Evolutionary conservation across 2,888 invertebrate species (phyloP).

Genomic region (Shargacucullia verbasci): DNA sequence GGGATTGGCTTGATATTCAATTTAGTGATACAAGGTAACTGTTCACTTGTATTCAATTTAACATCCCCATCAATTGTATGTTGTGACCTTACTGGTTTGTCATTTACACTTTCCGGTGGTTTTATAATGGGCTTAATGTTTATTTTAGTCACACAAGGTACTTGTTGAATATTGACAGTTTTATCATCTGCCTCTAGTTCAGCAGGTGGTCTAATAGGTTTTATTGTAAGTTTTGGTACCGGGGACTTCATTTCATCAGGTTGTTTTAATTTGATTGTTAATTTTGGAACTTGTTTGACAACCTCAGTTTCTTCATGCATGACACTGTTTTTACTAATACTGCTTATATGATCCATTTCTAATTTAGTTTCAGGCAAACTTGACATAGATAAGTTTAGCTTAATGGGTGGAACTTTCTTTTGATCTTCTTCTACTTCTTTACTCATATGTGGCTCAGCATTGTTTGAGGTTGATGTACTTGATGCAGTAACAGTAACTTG

Average conservation of each 20-base stretch:
- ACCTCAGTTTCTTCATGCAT: constrained; percentile 63
- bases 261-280: constrained; percentile 85
- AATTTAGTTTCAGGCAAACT: constrained; percentile 54
- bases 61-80: constrained; percentile 49
- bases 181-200: constrained; percentile 60
- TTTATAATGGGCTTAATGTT: constrained; percentile 84
- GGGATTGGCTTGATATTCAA: constrained; percentile 86
- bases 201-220: constrained; percentile 78
- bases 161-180: constrained; percentile 61
- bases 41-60: constrained; percentile 65
- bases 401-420: constrained; percentile 72
- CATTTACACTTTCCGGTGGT: constrained; percentile 77
- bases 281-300: constrained; percentile 83
- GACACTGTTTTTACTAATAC: constrained; percentile 56
- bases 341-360: constrained; percentile 54
- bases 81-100: constrained; percentile 70
- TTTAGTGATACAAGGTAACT: constrained; percentile 80
- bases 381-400: constrained; percentile 65
- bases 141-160: constrained; percentile 79
- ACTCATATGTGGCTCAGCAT: constrained; percentile 28
- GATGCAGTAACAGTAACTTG: constrained; percentile 10
- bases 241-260: constrained; percentile 78
- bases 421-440: constrained; percentile 49
- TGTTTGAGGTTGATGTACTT: constrained; percentile 17
- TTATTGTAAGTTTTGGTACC: constrained; percentile 83